Evolutionary conservation across 1,140 invertebrate species (phyloP).

Genomic region (Drosophila quadrilineata): DNA sequence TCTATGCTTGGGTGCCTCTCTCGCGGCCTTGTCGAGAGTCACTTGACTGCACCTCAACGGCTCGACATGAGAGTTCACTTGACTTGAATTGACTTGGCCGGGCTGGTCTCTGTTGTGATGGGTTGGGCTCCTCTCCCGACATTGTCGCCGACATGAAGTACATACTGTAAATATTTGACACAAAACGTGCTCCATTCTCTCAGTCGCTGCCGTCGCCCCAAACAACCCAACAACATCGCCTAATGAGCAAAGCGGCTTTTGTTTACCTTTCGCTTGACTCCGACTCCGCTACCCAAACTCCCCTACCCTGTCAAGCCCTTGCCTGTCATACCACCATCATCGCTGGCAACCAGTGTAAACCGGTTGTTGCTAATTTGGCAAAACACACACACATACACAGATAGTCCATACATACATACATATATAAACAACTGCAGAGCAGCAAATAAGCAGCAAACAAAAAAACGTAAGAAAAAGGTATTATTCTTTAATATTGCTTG

Average conservation of each 20-base stretch:
- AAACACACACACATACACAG: constrained; percentile 47
- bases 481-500: background rate
- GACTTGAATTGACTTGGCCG: too few relatives aligned
- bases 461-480: constrained; percentile 8
- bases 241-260: constrained; percentile 67
- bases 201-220: constrained; percentile 4
- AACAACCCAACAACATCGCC: constrained; percentile 34
- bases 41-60: constrained; percentile 5
- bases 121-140: background rate
- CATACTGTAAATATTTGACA: constrained; percentile 12
- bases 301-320: background rate
- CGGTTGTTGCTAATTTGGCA: constrained; percentile 70
- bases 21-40: background rate
- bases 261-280: constrained; percentile 55
- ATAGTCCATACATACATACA: constrained; percentile 20
- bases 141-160: constrained; percentile 18
- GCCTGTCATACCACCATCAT: constrained; percentile 3
- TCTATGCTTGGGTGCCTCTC: background rate
- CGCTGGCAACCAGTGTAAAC: constrained; percentile 52
- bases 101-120: too few relatives aligned
- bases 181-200: constrained; percentile 21
- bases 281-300: background rate
- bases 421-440: background rate
- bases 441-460: constrained; percentile 5
- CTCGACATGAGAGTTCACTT: too few relatives aligned